Percentiles rank a stretch among this genome's conserved stretches.
phyloP scores from a whole-genome alignment of 2,888 invertebrate species.

The Pterostichus madidus region DNA sequence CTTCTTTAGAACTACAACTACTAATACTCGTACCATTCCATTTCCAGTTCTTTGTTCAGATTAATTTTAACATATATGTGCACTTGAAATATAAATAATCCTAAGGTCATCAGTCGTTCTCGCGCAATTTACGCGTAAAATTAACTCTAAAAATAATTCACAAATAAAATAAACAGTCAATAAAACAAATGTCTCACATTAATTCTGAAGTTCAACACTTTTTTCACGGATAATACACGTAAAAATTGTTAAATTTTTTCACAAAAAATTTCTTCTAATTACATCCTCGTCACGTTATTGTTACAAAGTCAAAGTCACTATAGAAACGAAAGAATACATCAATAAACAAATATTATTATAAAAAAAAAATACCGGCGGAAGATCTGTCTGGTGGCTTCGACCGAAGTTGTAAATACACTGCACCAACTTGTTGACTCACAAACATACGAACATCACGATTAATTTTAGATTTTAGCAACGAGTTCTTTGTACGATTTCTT shows the following conservation, averaged over 20 bases:
- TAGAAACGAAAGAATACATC: neutral
- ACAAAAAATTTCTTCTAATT: too few relatives aligned
- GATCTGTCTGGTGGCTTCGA: constrained; percentile 3
- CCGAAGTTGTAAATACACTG: constrained; percentile 60
- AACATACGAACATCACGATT: neutral
- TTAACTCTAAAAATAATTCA: constrained; percentile 2
- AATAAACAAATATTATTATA: too few relatives aligned
- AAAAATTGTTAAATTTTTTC: too few relatives aligned
- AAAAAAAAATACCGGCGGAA: neutral
- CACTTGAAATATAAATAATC: constrained; percentile 21
- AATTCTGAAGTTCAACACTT: neutral
- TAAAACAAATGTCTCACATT: constrained; percentile 11
- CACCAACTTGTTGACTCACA: constrained; percentile 62
- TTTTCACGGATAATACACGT: neutral
- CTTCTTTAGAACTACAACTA: neutral
- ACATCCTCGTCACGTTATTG: neutral
- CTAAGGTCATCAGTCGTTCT: constrained; percentile 7
- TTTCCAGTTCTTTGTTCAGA: neutral
- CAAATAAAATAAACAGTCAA: constrained; percentile 2
- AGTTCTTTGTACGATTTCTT: constrained; percentile 43
- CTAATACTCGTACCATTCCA: neutral
- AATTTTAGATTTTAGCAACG: constrained; percentile 23
- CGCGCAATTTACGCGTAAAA: neutral
- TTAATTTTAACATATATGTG: constrained; percentile 8
- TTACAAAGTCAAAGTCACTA: neutral